A percentile compares a stretch with the other conserved stretches of the same genome.
Evolutionary conservation across 2,888 invertebrate species (phyloP).

Genomic region (Cerastis leucographa): DNA sequence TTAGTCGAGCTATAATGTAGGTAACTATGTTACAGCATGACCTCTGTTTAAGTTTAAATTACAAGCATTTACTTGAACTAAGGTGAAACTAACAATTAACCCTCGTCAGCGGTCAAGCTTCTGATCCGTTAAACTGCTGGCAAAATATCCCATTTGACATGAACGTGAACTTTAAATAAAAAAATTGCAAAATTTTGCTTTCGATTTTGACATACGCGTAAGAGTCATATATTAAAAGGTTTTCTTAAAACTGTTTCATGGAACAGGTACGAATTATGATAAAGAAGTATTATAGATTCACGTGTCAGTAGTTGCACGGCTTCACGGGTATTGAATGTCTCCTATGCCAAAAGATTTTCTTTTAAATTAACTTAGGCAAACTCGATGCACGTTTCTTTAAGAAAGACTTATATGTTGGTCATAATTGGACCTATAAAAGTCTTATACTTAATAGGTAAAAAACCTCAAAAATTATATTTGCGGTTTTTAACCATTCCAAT

Average conservation of each 20-base stretch:
- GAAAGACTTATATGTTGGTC: conserved; percentile 23
- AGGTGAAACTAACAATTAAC: conserved; percentile 9
- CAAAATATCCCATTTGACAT: background rate
- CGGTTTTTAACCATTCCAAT: background rate
- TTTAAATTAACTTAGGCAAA: conserved; percentile 35
- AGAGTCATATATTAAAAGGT: background rate
- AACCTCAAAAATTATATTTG: background rate
- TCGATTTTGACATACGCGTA: background rate
- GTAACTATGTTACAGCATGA: background rate
- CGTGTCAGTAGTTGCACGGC: conserved; percentile 51
- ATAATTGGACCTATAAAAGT: conserved; percentile 5
- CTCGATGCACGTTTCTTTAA: conserved; percentile 32
- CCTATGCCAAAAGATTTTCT: conserved; percentile 42
- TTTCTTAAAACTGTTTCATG: background rate
- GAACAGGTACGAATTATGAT: conserved; percentile 32
- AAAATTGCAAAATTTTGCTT: background rate
- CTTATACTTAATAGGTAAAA: background rate
- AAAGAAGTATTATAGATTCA: conserved; percentile 40
- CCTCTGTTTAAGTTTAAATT: conserved; percentile 1
- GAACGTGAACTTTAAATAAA: background rate
- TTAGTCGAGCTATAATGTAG: background rate
- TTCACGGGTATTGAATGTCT: conserved; percentile 52
- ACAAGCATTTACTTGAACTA: conserved; percentile 3
- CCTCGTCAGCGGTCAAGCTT: background rate
- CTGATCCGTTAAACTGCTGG: conserved; percentile 6